phyloP scores from a whole-genome alignment of 2,113 vertebrate species.

The Perca fluviatilis region DNA sequence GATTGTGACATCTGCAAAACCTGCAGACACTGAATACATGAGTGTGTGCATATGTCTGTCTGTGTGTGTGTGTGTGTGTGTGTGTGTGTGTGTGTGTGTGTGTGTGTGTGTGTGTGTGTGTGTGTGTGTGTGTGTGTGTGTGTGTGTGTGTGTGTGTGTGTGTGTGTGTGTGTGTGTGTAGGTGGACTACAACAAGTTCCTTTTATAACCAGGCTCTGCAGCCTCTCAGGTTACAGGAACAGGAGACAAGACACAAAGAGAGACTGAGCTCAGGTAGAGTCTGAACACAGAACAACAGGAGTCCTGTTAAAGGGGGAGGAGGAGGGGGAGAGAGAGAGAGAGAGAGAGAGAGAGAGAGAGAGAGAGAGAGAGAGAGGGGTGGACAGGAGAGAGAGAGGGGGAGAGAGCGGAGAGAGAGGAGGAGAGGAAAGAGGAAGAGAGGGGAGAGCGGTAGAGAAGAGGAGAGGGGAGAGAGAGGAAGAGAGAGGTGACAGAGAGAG shows the following conservation, averaged over 20 bases:
- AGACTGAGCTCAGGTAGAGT: conserved; percentile 62
- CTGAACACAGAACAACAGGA: conserved; percentile 53
- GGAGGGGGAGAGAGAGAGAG: background rate
- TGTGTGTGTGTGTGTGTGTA: background rate
- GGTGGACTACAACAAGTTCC: conserved; percentile 46
- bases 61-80: conserved; percentile 18
- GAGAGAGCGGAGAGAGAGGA: background rate
- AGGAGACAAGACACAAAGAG: conserved; percentile 65
- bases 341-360: background rate
- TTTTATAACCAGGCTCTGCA: conserved; percentile 21
- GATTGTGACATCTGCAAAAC: conserved; percentile 15
- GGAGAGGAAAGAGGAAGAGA: background rate
- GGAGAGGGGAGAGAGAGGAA: too few species aligned
- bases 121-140: conserved; percentile 26
- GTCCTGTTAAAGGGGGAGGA: conserved; percentile 34
- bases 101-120: background rate
- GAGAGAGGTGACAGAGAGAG: background rate
- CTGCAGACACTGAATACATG: background rate
- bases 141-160: background rate
- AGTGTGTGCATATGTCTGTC: background rate
- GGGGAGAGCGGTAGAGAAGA: background rate
- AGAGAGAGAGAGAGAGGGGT: too few species aligned
- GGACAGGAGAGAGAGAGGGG: too few species aligned
- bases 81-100: conserved; percentile 9
- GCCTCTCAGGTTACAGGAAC: conserved; percentile 68